Evolutionary conservation across 1,140 invertebrate species (phyloP).

Genomic region (Heliconius himera): DNA sequence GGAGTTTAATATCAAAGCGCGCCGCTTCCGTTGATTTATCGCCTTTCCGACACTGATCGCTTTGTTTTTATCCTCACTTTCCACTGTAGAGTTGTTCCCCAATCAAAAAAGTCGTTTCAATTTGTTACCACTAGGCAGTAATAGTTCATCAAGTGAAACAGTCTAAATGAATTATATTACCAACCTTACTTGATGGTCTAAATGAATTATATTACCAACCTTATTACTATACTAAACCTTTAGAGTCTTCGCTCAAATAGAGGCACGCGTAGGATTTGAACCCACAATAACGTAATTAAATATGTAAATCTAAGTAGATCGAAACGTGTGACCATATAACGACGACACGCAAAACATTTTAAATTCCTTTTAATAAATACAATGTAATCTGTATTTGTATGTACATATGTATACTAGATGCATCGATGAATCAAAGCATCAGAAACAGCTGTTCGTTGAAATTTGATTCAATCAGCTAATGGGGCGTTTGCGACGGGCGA

Average conservation of each 20-base stretch:
- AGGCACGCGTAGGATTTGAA: no score
- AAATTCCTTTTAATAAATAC: neutral
- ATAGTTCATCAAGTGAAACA: neutral
- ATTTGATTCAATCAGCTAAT: constrained; percentile 73
- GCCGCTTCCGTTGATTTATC: constrained; percentile 69
- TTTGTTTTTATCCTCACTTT: constrained; percentile 57
- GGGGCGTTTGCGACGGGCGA: constrained; percentile 56
- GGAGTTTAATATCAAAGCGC: constrained; percentile 58
- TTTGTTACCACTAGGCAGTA: neutral
- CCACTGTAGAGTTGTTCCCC: constrained; percentile 45
- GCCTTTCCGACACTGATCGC: constrained; percentile 53
- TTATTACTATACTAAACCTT: neutral
- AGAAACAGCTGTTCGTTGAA: constrained; percentile 67
- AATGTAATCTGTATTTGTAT: constrained; percentile 19
- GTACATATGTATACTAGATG: neutral
- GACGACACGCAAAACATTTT: no score
- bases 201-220: neutral
- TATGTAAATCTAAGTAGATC: no score
- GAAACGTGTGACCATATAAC: no score
- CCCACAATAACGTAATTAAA: no score
- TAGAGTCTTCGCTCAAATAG: no score
- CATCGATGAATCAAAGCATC: constrained; percentile 20
- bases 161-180: neutral
- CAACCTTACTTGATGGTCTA: neutral
- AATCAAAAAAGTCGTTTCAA: constrained; percentile 52